Base-by-base conservation (phyloP, 2,888 invertebrate species). In the Chydorus sphaericus region DNA sequence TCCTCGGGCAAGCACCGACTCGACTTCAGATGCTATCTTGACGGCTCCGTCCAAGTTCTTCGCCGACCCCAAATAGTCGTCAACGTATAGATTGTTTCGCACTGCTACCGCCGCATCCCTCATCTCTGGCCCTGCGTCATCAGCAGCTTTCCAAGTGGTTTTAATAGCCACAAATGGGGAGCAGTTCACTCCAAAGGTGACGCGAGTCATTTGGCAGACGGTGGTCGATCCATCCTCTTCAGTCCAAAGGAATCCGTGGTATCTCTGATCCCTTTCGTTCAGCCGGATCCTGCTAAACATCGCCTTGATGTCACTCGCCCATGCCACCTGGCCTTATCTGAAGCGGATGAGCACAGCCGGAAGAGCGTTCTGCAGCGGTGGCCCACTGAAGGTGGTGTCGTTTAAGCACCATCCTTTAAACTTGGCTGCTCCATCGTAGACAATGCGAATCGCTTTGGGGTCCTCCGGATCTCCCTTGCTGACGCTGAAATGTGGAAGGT, bases 141-240 rank as follows among this genome's bases (percentile, higher is more conserved):
- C 7, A 0, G 57, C 55, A 38, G 57, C 54, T 16, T 20, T 4
- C 14, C 57, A 53, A 10, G 55, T 57, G 1, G 56, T 51, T n/a
- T 48, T 53, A 11, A 56, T 53, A 4, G 60, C 60, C 4, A 56
- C 38, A 3, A 54, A 57, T 1, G 60, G 60, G 1, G 60, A 59
- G 10, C 54, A 57, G 2, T 18, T 44, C 2, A 55, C 55, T 29
- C 60, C 60, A 33, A 60, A 60, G 4, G 57, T 30, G 23, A 54
- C 18, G 1, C 39, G 5, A 14, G 36, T 38, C 53, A 53, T 53
- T 23, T 37, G 53, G 37, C 23, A 53, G 14, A 31, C 31, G 14
- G 16, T 16, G 14, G 18, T 18, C n/a, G n/a, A n/a, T n/a, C n/a
- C n/a, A n/a, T 6, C 39, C 7, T 6, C 16, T 8, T 39, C 39